A percentile compares a stretch with the other conserved stretches of the same genome.
Conservation (phyloP, 2,113 vertebrate species). For the Vidua chalybeata region DNA sequence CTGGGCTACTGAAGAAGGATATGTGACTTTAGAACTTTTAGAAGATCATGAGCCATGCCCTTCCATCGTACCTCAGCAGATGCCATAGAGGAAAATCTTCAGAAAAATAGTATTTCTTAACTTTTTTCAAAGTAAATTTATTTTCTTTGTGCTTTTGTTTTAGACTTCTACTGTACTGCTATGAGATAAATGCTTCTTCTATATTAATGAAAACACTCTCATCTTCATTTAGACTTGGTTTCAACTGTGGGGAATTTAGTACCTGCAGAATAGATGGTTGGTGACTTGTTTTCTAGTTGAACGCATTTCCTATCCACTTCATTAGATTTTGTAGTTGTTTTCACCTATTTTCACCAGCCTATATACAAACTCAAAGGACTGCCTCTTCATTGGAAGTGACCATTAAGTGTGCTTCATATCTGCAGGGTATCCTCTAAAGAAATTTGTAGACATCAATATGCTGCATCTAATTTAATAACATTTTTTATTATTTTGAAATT, state of each 20-base stretch:
- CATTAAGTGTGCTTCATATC: not conserved
- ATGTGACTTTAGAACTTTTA: not conserved
- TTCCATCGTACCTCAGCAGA: not conserved
- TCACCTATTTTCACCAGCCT: not conserved
- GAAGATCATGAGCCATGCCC: rapidly evolving
- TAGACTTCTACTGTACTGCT: not conserved
- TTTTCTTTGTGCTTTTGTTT: not conserved
- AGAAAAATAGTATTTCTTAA: not conserved
- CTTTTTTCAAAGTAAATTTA: not conserved
- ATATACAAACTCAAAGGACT: not conserved
- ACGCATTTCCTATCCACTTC: not conserved
- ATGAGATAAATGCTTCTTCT: not conserved
- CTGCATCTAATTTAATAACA: not conserved
- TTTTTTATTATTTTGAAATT: not conserved
- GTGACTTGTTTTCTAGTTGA: not conserved
- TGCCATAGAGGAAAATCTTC: not conserved
- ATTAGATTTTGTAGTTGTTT: not conserved
- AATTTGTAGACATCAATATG: not conserved
- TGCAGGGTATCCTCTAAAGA: not conserved
- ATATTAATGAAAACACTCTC: not conserved
- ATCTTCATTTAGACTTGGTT: not conserved
- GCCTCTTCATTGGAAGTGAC: not conserved
- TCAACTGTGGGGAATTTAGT: not conserved
- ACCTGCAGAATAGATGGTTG: not conserved
- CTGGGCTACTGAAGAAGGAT: not conserved